Evolutionary conservation across 2,797 vertebrate species (phyloP).

Genomic region (Gobionotothen gibberifrons): DNA sequence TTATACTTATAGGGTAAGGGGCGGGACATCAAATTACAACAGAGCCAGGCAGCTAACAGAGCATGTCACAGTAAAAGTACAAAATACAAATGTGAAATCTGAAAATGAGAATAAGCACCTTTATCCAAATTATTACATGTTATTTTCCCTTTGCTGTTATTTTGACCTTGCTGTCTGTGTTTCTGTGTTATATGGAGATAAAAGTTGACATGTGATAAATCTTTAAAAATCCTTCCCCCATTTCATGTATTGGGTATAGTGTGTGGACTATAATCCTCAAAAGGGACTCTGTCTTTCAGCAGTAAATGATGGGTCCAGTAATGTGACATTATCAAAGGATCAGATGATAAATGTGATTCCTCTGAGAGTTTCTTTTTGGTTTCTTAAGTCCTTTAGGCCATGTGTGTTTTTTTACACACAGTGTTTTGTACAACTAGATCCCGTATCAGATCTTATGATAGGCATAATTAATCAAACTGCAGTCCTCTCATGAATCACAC

Average conservation of each 20-base stretch:
- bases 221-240: not conserved
- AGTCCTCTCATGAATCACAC: conserved; percentile 2
- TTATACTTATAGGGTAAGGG: too few species aligned
- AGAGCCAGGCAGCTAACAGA: too few species aligned
- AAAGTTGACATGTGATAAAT: not conserved
- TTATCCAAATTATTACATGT: not conserved
- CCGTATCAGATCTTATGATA: conserved; percentile 4
- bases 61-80: too few species aligned
- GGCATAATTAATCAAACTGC: not conserved
- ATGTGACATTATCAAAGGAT: conserved; percentile 19
- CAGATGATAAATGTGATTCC: conserved; percentile 4
- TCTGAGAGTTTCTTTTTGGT: not conserved
- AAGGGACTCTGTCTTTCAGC: not conserved
- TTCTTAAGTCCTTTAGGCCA: not conserved
- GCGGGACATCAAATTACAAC: too few species aligned
- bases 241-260: not conserved
- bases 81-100: too few species aligned
- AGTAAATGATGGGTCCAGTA: not conserved
- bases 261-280: not conserved
- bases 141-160: conserved; percentile 8
- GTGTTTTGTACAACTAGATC: not conserved
- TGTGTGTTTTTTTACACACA: not conserved
- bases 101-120: not conserved
- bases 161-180: not conserved
- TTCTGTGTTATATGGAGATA: not conserved